Conservation (phyloP, 2,113 vertebrate genomes). For the Thomomys bottae region DNA sequence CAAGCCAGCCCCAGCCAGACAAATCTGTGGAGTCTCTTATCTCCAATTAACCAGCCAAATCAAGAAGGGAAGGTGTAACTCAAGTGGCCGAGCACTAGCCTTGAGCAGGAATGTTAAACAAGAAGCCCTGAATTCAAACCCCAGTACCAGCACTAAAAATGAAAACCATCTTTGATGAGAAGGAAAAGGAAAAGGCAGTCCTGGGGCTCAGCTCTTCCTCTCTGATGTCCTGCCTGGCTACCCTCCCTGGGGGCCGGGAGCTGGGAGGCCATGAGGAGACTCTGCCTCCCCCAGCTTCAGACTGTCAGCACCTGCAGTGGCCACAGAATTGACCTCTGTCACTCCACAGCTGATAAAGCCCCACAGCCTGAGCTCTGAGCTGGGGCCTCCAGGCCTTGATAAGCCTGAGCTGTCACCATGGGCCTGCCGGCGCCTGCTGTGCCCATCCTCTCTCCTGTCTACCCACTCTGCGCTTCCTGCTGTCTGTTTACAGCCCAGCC, state of each 20-base stretch:
- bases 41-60: no score
- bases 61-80: no score
- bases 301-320: conserved; percentile 77
- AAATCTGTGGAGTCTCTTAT: no score
- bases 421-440: conserved; percentile 62
- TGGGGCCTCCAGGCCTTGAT: conserved; percentile 80
- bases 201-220: conserved; percentile 41
- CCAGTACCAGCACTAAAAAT: not conserved
- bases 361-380: conserved; percentile 68
- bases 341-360: conserved; percentile 80
- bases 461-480: conserved; percentile 34
- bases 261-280: not conserved
- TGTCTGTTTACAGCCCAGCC: not conserved
- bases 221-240: conserved; percentile 30
- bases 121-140: not conserved
- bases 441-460: conserved; percentile 6
- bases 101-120: not conserved
- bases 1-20: no score
- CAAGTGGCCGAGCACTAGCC: not conserved
- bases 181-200: not conserved
- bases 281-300: not conserved
- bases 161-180: no score
- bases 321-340: conserved; percentile 61
- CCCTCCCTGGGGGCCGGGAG: conserved; percentile 51
- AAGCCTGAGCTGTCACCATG: conserved; percentile 80